Conservation (phyloP, 2,113 vertebrate genomes). For the Bos javanicus region DNA sequence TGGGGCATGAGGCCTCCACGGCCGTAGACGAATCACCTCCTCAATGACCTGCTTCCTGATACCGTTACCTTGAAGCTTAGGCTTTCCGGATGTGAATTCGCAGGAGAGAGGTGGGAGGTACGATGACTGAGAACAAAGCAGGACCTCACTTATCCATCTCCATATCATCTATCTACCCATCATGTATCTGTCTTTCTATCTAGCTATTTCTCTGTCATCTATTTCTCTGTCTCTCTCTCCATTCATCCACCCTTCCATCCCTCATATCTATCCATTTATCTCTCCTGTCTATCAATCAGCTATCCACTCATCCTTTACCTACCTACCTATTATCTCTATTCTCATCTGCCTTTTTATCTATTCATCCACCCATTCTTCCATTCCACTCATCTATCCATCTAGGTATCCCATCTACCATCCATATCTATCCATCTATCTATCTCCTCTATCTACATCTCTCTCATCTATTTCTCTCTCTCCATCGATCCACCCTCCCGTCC, state of each 20-base stretch:
- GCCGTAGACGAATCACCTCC: rapidly evolving
- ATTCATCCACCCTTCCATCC: no score
- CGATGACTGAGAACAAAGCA: background rate
- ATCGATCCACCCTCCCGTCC: background rate
- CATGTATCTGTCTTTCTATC: background rate
- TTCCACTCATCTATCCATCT: no score
- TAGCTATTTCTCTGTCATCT: background rate
- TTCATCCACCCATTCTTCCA: no score
- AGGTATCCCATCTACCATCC: background rate
- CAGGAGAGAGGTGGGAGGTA: background rate
- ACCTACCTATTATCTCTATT: no score
- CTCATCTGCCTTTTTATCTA: no score
- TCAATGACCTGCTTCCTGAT: background rate
- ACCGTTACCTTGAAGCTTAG: rapidly evolving
- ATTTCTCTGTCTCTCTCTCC: no score
- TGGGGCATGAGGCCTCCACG: rapidly evolving
- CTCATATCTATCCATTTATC: background rate
- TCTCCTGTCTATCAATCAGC: background rate
- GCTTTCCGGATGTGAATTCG: rapidly evolving
- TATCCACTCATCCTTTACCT: no score
- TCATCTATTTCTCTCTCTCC: background rate
- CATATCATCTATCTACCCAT: background rate
- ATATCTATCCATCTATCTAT: rapidly evolving
- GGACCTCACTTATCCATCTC: background rate
- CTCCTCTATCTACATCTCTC: background rate